Conservation (phyloP, 2,888 invertebrate genomes). For the Margaritifera margaritifera region DNA sequence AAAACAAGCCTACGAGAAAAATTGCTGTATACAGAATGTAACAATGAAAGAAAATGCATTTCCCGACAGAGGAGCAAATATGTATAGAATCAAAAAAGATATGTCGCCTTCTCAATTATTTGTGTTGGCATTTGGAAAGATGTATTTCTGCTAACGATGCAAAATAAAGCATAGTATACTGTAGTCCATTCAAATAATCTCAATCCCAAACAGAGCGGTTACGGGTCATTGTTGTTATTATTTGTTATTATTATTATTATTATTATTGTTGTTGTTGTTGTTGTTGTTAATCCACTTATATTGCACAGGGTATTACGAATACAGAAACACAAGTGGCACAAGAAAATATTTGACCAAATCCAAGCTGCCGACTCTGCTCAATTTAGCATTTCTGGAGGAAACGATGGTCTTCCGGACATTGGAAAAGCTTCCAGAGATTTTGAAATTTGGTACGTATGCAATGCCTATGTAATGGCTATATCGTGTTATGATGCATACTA, state of each 20-base stretch:
- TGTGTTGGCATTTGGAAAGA: no score
- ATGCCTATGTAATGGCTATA: no score
- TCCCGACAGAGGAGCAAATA: no score
- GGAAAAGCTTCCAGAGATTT: slow-evolving; percentile 31
- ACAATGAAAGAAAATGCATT: no score
- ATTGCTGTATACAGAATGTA: no score
- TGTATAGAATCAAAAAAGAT: no score
- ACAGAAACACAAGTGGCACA: slow-evolving; percentile 33
- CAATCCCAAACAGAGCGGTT: no score
- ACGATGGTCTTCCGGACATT: slow-evolving; percentile 33
- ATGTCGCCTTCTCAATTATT: no score
- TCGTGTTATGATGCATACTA: no score
- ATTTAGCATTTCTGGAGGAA: slow-evolving; percentile 28
- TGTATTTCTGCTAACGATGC: not conserved
- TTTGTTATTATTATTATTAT: not conserved
- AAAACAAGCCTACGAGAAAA: no score
- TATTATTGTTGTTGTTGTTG: not conserved
- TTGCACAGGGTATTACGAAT: slow-evolving; percentile 27
- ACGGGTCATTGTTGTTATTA: no score
- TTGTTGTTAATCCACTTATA: not conserved
- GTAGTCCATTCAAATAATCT: no score
- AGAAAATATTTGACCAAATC: slow-evolving; percentile 43
- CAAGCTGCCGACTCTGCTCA: slow-evolving; percentile 35
- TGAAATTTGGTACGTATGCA: slow-evolving; percentile 34
- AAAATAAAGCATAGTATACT: not conserved